These are phyloP conservation scores for Nycticorax nycticorax DNA, from an alignment of 2,113 vertebrate species.

Conservation along the genomic window DNA sequence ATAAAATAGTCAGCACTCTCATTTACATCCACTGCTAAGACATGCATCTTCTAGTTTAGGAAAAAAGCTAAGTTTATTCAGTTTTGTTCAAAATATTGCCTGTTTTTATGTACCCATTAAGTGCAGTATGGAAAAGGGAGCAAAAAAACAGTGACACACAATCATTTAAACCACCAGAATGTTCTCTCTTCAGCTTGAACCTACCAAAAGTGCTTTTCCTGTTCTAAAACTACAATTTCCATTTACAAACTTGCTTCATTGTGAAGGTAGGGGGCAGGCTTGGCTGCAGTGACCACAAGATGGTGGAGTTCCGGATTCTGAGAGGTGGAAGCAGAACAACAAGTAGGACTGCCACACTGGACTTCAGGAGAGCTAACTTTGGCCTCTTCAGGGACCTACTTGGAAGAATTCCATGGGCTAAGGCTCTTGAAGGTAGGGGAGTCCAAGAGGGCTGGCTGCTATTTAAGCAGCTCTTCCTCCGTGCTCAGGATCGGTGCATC, in stretches of 20 bases:
- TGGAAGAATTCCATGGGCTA: too few relatives aligned
- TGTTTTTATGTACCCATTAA: background rate
- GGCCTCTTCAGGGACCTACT: too few relatives aligned
- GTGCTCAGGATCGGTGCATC: too few relatives aligned
- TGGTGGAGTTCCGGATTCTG: too few relatives aligned
- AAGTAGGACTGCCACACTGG: too few relatives aligned
- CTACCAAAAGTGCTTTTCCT: background rate
- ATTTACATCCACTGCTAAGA: background rate
- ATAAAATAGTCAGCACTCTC: background rate
- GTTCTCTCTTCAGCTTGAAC: background rate
- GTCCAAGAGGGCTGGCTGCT: too few relatives aligned
- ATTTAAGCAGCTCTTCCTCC: too few relatives aligned
- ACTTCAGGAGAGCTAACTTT: too few relatives aligned
- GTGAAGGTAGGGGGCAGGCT: too few relatives aligned
- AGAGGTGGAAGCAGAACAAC: too few relatives aligned
- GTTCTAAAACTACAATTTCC: background rate
- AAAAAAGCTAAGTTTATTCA: background rate
- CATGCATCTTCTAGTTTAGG: background rate
- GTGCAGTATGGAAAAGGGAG: background rate
- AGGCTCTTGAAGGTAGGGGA: too few relatives aligned
- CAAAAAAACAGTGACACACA: background rate
- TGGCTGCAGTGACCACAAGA: too few relatives aligned
- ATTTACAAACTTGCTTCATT: background rate
- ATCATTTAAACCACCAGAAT: background rate
- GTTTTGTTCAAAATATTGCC: background rate